These are phyloP conservation scores for Tamandua tetradactyla DNA, from an alignment of 2,797 vertebrate species.

Conservation along the genomic window DNA sequence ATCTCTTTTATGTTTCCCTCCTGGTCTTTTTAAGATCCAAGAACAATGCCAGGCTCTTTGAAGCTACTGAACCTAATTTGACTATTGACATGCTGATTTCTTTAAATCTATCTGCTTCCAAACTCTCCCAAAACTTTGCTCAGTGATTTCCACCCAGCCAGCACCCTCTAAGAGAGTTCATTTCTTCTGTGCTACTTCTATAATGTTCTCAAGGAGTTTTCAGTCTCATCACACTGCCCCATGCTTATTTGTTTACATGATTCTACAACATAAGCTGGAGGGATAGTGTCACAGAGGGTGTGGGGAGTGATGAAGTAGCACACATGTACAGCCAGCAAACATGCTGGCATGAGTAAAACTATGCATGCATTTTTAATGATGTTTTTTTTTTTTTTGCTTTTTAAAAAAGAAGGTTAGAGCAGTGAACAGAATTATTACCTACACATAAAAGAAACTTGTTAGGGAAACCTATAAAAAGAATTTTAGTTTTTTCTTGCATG, in stretches of 20 bases:
- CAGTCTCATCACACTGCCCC: no score
- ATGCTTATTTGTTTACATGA: not conserved
- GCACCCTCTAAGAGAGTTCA: not conserved
- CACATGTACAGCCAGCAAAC: fast-evolving
- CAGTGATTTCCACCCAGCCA: not conserved
- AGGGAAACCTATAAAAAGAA: not conserved
- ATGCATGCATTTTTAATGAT: not conserved
- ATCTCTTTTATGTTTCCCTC: fast-evolving
- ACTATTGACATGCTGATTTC: not conserved
- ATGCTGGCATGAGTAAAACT: not conserved
- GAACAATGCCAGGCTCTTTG: not conserved
- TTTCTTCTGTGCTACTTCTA: not conserved
- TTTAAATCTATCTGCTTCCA: fast-evolving
- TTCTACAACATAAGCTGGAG: fast-evolving
- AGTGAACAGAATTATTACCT: not conserved
- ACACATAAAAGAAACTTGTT: conserved; percentile 20
- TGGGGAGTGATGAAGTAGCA: not conserved
- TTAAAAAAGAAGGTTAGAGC: not conserved
- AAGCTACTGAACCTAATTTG: not conserved
- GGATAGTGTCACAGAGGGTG: fast-evolving
- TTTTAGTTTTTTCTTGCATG: conserved; percentile 37
- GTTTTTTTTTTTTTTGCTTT: not conserved
- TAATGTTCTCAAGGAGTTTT: no score
- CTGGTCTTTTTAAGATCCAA: no score
- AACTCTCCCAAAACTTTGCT: not conserved